phyloP scores from a whole-genome alignment of 2,797 vertebrate species.

The Enteromius argenteus region DNA sequence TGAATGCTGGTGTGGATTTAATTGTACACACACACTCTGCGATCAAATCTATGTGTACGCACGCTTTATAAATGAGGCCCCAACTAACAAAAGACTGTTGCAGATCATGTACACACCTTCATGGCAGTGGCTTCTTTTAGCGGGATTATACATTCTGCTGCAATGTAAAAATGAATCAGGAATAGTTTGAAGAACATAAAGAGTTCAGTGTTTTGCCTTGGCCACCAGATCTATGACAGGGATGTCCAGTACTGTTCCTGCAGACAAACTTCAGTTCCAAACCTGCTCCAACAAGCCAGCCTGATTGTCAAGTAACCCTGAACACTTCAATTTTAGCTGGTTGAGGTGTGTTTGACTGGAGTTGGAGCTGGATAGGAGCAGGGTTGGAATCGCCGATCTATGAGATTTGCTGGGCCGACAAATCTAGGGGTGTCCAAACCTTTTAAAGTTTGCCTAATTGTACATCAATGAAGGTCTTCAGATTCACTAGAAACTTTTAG shows the following conservation, averaged over 20 bases:
- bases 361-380: background rate
- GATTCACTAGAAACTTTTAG: too few relatives aligned
- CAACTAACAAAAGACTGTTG: background rate
- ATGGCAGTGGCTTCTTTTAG: background rate
- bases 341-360: background rate
- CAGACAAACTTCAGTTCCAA: background rate
- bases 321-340: background rate
- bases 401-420: background rate
- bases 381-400: too few relatives aligned
- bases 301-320: too few relatives aligned
- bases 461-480: too few relatives aligned
- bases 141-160: too few relatives aligned
- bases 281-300: too few relatives aligned
- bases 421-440: background rate
- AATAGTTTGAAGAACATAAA: background rate
- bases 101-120: background rate
- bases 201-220: too few relatives aligned
- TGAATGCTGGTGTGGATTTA: too few relatives aligned
- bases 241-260: background rate
- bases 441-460: background rate
- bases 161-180: too few relatives aligned
- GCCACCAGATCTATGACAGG: background rate
- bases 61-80: too few relatives aligned
- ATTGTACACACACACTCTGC: too few relatives aligned
- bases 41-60: too few relatives aligned